A percentile compares a stretch with the other conserved stretches of the same genome.
These are phyloP conservation scores for Dryobota labecula DNA, from an alignment of 2,888 invertebrate species.

Conservation along the genomic window DNA sequence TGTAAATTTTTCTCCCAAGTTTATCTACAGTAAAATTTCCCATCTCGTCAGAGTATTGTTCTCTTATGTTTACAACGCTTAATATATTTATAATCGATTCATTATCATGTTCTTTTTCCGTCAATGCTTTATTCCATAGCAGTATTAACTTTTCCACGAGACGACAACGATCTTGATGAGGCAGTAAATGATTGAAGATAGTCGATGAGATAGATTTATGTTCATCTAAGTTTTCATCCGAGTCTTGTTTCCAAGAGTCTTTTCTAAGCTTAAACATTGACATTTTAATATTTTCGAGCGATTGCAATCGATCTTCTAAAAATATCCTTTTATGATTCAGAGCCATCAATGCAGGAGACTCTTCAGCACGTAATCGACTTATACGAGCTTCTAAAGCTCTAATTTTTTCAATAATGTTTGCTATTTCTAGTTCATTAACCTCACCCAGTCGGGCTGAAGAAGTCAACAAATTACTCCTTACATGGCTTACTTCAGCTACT, in stretches of 20 bases:
- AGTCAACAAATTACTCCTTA: constrained; percentile 28
- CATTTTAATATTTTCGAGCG: constrained; percentile 68
- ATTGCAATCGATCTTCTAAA: constrained; percentile 70
- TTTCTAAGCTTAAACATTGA: constrained; percentile 61
- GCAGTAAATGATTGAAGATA: constrained; percentile 73
- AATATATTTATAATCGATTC: constrained; percentile 72
- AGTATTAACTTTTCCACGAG: constrained; percentile 68
- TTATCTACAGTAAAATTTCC: constrained; percentile 69
- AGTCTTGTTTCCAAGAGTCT: constrained; percentile 16
- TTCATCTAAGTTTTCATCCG: constrained; percentile 6
- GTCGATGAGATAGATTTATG: constrained; percentile 29
- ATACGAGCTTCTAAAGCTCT: constrained; percentile 66
- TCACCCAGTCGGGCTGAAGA: constrained; percentile 30
- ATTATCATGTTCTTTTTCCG: constrained; percentile 2
- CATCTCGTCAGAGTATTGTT: constrained; percentile 66
- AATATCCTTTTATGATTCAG: constrained; percentile 71
- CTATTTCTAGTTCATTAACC: constrained; percentile 62
- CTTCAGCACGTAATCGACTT: constrained; percentile 54
- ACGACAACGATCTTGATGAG: constrained; percentile 64
- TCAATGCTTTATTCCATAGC: constrained; percentile 68
- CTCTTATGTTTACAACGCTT: constrained; percentile 65
- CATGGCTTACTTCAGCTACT: constrained; percentile 43
- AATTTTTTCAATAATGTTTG: constrained; percentile 67
- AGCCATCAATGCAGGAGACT: constrained; percentile 64
- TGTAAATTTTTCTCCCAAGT: constrained; percentile 71